Percentiles rank a stretch among this genome's conserved stretches.
Evolutionary conservation across 1,140 invertebrate genomes (phyloP).

Genomic region (Temnothorax longispinosus): DNA sequence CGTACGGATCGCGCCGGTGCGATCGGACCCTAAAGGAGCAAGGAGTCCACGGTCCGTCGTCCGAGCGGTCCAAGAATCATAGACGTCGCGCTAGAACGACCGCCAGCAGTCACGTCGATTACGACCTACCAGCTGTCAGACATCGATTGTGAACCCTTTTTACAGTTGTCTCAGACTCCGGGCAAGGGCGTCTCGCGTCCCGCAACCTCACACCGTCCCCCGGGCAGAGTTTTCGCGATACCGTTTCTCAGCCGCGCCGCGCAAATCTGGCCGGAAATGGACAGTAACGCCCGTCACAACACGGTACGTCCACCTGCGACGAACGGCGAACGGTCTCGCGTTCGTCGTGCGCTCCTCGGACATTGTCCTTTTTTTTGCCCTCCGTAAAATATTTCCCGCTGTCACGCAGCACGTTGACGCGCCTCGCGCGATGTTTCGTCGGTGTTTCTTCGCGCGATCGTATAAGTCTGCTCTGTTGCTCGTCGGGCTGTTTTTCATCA

Average conservation of each 20-base stretch:
- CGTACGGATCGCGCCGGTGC: not conserved
- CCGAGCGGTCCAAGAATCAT: slow-evolving; percentile 40
- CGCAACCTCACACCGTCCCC: slow-evolving; percentile 40
- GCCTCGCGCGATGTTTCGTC: not conserved
- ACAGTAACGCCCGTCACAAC: slow-evolving; percentile 74
- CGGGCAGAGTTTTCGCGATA: slow-evolving; percentile 16
- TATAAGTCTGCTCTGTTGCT: not conserved
- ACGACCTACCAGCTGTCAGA: slow-evolving; percentile 78
- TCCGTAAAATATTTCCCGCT: not conserved
- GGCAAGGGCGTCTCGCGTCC: slow-evolving; percentile 45
- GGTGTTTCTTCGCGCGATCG: slow-evolving; percentile 1
- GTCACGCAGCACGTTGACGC: not conserved
- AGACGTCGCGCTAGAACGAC: slow-evolving; percentile 59
- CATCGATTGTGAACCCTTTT: slow-evolving; percentile 78
- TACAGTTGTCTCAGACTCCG: slow-evolving; percentile 33
- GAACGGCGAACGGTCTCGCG: not conserved
- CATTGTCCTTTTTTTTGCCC: not conserved
- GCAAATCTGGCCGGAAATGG: slow-evolving; percentile 66
- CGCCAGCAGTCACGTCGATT: slow-evolving; percentile 55
- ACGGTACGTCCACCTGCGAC: slow-evolving; percentile 71
- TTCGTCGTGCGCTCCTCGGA: not conserved
- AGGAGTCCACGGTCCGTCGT: not conserved
- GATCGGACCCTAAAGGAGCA: not conserved
- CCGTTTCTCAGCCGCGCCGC: slow-evolving; percentile 8
- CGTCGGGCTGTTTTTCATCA: not conserved